Base-by-base conservation (phyloP, 2,888 invertebrate genomes). In the Zygaena filipendulae region DNA sequence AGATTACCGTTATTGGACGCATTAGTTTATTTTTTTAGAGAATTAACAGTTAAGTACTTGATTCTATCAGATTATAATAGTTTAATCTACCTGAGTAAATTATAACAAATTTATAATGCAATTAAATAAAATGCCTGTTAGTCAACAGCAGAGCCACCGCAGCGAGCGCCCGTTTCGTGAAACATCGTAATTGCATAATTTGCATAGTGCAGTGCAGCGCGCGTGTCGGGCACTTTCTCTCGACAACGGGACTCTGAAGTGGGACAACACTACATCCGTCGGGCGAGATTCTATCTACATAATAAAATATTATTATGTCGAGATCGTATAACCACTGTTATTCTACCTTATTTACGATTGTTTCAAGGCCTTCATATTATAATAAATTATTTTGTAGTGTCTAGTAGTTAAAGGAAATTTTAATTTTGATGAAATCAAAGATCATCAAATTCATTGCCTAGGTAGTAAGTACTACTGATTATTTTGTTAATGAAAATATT, bases 121-220 rank as follows among this genome's bases (percentile, higher is more conserved):
- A n/a, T n/a, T n/a, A n/a, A n/a, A n/a, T n/a, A n/a, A n/a, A n/a
- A n/a, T n/a, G n/a, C n/a, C n/a, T n/a, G n/a, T n/a, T n/a, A n/a
- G n/a, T n/a, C n/a, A 32, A 39, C 38, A 35, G 39, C 39, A 39
- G 36, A 40, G 37, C 35, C 38, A 30, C 12, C 30, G 16, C 11
- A n/a, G 10, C 26, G 35, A 21, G 35, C 31, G 29, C 28, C 33
- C 27, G 35, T 31, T 35, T 29, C 34, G 33, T 14, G 30, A 35
- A 34, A 36, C 43, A 46, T 21, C n/a, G 38, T 66, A 75, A 72
- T 75, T 75, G 72, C 69, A 68, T 71, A 72, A 75, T 75, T 75
- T 72, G 67, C 74, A 72, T 75, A 75, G 52, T 67, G 68, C 70
- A 66, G 29, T 41, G 64, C 61, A 61, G 30, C 39, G 45, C 47